A percentile compares a stretch with the other conserved stretches of the same genome.
These are phyloP conservation scores for Urophycis tenuis DNA, from an alignment of 2,797 vertebrate species.

Conservation along the genomic window DNA sequence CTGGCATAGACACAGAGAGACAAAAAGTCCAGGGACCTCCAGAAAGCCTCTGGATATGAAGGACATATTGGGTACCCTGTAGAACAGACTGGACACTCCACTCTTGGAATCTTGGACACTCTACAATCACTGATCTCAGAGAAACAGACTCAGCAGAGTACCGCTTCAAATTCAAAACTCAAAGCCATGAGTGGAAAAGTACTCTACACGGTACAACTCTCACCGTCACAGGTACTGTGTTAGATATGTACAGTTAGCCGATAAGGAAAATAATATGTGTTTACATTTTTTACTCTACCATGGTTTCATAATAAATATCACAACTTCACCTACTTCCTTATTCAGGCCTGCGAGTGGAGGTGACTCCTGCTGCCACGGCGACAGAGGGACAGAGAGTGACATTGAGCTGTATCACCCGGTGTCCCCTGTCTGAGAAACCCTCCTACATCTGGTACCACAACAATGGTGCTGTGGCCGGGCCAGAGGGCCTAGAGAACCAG, in stretches of 20 bases:
- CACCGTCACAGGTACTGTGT: neutral
- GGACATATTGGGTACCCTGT: neutral
- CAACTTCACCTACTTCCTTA: neutral
- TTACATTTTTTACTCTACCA: neutral
- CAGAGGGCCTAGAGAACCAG: neutral
- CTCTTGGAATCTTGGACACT: no score
- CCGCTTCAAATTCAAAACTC: neutral
- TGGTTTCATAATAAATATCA: neutral
- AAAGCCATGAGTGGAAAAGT: neutral
- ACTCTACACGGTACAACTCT: neutral
- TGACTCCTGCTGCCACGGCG: constrained; percentile 21
- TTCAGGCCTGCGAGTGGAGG: constrained; percentile 11
- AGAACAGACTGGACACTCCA: neutral
- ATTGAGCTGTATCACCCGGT: constrained; percentile 40
- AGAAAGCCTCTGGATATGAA: neutral
- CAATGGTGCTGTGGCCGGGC: neutral
- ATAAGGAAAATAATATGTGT: neutral
- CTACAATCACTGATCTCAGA: neutral
- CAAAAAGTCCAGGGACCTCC: neutral
- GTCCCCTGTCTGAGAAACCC: constrained; percentile 29
- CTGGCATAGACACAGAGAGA: neutral
- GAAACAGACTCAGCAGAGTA: neutral
- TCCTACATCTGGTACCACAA: constrained; percentile 22
- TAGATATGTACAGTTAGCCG: neutral
- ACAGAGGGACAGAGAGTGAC: constrained; percentile 38